Percentiles rank a stretch among this genome's conserved stretches.
Conservation (phyloP, 2,797 vertebrate species). For the Pangasius larnaudii region DNA sequence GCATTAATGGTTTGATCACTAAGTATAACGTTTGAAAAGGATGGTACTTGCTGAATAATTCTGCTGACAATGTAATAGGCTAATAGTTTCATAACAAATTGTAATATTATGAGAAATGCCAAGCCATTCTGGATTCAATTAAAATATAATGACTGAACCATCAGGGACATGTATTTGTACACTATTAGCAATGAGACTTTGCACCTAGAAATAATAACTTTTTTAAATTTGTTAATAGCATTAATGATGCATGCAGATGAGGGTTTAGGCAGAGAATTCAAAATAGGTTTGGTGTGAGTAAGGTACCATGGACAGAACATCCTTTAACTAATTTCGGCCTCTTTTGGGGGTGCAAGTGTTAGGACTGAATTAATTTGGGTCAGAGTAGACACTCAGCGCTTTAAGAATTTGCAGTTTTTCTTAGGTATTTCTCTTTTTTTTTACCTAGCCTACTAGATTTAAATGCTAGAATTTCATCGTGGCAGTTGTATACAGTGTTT, state of each 20-base stretch:
- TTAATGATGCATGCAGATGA: constrained; percentile 32
- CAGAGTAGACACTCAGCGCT: too few species aligned
- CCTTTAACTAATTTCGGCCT: background rate
- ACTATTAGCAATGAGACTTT: constrained; percentile 17
- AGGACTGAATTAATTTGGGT: background rate
- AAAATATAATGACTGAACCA: constrained; percentile 8
- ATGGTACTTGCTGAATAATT: background rate
- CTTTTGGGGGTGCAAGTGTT: too few species aligned
- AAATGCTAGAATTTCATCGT: too few species aligned
- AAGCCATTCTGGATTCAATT: constrained; percentile 9
- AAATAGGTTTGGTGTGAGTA: constrained; percentile 13
- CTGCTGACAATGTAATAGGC: background rate
- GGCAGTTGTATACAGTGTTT: too few species aligned
- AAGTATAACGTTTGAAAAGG: background rate
- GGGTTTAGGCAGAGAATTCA: constrained; percentile 9
- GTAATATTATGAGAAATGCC: constrained; percentile 13
- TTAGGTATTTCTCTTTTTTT: too few species aligned
- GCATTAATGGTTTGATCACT: background rate
- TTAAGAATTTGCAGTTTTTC: too few species aligned
- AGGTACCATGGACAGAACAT: background rate
- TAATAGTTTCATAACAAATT: constrained; percentile 2
- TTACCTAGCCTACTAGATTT: too few species aligned
- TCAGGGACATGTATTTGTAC: constrained; percentile 14
- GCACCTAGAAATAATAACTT: constrained; percentile 7
- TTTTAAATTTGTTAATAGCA: constrained; percentile 11